A percentile compares a stretch with the other conserved stretches of the same genome.
These are phyloP conservation scores for Coregonus suidteri DNA, from an alignment of 2,797 vertebrate genomes.

Conservation along the genomic window DNA sequence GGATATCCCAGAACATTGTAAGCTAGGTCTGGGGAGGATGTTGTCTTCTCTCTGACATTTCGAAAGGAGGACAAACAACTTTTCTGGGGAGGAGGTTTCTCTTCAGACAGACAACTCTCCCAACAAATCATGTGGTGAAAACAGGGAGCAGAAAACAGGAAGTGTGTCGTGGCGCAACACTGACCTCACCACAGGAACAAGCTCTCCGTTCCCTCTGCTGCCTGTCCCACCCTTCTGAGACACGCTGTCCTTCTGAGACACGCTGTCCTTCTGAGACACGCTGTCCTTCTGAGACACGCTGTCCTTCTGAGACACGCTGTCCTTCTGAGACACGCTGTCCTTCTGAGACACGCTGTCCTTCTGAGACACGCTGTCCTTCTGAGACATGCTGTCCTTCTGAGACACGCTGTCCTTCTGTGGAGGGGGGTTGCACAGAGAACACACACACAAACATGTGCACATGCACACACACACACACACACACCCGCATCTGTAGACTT, in stretches of 20 bases:
- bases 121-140: background rate
- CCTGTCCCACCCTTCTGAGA: slow-evolving; percentile 50
- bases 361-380: no score
- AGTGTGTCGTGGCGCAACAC: slow-evolving; percentile 59
- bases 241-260: no score
- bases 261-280: no score
- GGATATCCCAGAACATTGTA: no score
- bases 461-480: background rate
- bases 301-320: no score
- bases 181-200: slow-evolving; percentile 80
- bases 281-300: no score
- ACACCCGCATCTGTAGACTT: background rate
- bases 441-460: background rate
- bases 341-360: no score
- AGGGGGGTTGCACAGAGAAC: slow-evolving; percentile 24
- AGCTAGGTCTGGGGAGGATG: background rate
- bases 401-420: slow-evolving; percentile 36
- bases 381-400: no score
- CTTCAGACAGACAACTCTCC: background rate
- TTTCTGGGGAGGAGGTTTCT: background rate
- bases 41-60: no score
- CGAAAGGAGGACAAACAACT: no score
- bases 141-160: slow-evolving; percentile 54
- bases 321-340: no score
- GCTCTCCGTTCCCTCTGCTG: slow-evolving; percentile 73